Conservation (phyloP, 2,113 vertebrate species). For the Microtus richardsoni region DNA sequence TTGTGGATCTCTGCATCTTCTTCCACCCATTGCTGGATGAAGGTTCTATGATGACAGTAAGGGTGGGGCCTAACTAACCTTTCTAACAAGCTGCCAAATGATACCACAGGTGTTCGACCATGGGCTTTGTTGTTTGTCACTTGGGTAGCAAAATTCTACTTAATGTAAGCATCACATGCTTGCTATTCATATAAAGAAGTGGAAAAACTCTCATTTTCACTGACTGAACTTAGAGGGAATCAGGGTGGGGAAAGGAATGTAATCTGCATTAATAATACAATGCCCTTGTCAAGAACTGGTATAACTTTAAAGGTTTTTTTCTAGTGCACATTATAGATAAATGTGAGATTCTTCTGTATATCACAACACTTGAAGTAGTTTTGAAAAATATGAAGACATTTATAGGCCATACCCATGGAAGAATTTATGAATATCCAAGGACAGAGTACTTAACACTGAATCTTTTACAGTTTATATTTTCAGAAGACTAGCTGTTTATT, state of each 20-base stretch:
- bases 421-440: constrained; percentile 47
- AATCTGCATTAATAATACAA: constrained; percentile 27
- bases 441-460: constrained; percentile 49
- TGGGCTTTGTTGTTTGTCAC: neutral
- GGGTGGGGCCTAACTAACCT: neutral
- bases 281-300: constrained; percentile 9
- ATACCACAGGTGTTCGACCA: neutral
- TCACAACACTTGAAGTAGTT: constrained; percentile 34
- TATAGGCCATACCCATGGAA: constrained; percentile 41
- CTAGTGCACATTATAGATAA: neutral
- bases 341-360: constrained; percentile 19
- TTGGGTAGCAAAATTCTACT: neutral
- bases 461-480: constrained; percentile 65
- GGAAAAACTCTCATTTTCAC: constrained; percentile 3
- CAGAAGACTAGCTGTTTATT: constrained; percentile 56
- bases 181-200: constrained; percentile 12
- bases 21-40: too few species aligned
- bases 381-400: constrained; percentile 57
- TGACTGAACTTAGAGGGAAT: neutral
- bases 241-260: neutral
- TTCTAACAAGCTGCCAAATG: neutral
- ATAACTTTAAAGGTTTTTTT: neutral
- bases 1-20: too few species aligned
- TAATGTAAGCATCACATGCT: constrained; percentile 9
- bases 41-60: too few species aligned